phyloP scores from a whole-genome alignment of 2,888 invertebrate genomes.

The Alcis repandata region DNA sequence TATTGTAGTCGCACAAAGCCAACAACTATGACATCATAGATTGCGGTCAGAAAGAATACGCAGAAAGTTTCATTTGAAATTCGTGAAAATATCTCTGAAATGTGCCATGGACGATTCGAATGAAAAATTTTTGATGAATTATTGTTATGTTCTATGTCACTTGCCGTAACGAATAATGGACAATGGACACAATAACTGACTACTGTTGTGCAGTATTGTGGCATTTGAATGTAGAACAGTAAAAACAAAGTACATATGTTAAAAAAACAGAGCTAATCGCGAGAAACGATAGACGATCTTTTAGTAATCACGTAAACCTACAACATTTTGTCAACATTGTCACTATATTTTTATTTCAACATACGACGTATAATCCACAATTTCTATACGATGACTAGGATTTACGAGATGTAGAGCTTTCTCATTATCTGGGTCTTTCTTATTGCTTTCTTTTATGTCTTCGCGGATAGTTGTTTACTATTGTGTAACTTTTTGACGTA shows the following conservation, averaged over 20 bases:
- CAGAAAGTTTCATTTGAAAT: conserved; percentile 23
- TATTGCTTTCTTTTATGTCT: background rate
- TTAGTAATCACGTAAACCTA: background rate
- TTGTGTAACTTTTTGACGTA: background rate
- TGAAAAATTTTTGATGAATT: background rate
- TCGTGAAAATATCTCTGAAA: background rate
- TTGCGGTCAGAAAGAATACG: conserved; percentile 28
- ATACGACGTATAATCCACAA: no score
- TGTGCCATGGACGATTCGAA: background rate
- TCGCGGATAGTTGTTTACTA: background rate
- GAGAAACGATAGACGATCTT: background rate
- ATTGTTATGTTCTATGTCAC: background rate
- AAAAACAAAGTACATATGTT: background rate
- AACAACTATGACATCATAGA: conserved; percentile 40
- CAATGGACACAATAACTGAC: conserved; percentile 7
- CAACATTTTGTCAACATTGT: background rate
- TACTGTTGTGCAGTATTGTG: conserved; percentile 8
- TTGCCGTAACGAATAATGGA: conserved; percentile 11
- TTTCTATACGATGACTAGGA: no score
- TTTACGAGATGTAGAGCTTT: no score
- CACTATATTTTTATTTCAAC: no score
- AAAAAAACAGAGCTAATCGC: background rate
- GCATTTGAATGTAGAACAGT: background rate
- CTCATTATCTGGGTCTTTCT: background rate
- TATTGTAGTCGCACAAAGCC: conserved; percentile 25